phyloP scores from a whole-genome alignment of 2,888 invertebrate genomes.

The Caenorhabditis doughertyi region DNA sequence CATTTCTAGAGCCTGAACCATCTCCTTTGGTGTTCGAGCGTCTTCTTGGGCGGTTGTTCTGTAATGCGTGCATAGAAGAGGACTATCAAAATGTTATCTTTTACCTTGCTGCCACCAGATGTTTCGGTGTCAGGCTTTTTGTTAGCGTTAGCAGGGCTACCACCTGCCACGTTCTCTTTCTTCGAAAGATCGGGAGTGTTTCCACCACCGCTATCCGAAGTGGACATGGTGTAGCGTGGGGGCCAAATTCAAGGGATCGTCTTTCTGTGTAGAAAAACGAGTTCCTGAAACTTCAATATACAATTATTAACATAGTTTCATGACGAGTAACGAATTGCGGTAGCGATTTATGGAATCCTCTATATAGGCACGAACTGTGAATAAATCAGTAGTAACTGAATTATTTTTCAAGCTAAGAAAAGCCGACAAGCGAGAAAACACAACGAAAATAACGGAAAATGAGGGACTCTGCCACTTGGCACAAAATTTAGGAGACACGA shows the following conservation, averaged over 20 bases:
- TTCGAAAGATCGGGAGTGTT: slow-evolving; percentile 52
- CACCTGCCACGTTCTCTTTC: slow-evolving; percentile 50
- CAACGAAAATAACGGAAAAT: slow-evolving; percentile 1
- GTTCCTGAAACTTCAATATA: slow-evolving; percentile 32
- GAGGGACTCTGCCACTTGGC: slow-evolving; percentile 25
- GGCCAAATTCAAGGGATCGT: slow-evolving; percentile 64
- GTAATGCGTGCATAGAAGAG: not conserved
- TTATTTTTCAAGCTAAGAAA: not conserved
- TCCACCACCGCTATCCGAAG: slow-evolving; percentile 54
- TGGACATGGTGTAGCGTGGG: slow-evolving; percentile 63
- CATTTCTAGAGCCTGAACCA: slow-evolving; percentile 62
- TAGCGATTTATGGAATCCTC: too few relatives aligned
- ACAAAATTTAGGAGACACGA: slow-evolving; percentile 61
- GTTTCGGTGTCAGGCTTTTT: slow-evolving; percentile 48
- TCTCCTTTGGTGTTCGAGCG: slow-evolving; percentile 71
- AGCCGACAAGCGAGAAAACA: not conserved
- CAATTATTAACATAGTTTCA: slow-evolving; percentile 19
- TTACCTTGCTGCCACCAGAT: slow-evolving; percentile 51
- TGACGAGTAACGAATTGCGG: not conserved
- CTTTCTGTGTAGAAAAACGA: slow-evolving; percentile 42
- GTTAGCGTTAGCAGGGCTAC: slow-evolving; percentile 51
- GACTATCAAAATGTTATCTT: not conserved
- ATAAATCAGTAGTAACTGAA: not conserved
- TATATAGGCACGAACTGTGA: too few relatives aligned
- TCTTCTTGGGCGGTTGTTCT: slow-evolving; percentile 66